Percentiles rank a stretch among this genome's conserved stretches.
These are phyloP conservation scores for Manduca sexta DNA, from an alignment of 1,140 invertebrate genomes.

Conservation along the genomic window DNA sequence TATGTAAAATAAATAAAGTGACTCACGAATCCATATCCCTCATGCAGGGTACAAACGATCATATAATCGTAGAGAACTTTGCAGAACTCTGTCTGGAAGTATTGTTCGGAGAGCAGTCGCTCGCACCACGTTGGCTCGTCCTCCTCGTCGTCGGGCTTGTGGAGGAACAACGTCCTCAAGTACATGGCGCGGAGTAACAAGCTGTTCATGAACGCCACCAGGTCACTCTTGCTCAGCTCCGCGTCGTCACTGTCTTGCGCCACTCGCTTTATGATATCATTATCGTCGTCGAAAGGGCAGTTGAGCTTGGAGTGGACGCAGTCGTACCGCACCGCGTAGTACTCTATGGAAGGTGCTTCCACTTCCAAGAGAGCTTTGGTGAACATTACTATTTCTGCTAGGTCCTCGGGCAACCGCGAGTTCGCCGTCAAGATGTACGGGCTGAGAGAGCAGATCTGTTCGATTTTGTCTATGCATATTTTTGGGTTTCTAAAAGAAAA, in stretches of 20 bases:
- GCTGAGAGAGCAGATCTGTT: conserved; percentile 31
- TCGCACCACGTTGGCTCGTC: conserved; percentile 13
- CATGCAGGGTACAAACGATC: conserved; percentile 23
- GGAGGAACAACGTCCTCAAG: conserved; percentile 22
- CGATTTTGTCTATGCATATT: conserved; percentile 26
- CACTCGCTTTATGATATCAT: conserved; percentile 13
- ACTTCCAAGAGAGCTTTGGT: conserved; percentile 15
- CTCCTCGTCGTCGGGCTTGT: conserved; percentile 11
- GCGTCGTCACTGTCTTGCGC: conserved; percentile 11
- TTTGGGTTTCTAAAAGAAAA: conserved; percentile 28
- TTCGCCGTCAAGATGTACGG: conserved; percentile 15
- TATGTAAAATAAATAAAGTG: conserved; percentile 3
- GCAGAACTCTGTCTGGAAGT: conserved; percentile 21
- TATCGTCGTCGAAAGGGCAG: conserved; percentile 34
- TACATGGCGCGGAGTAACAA: conserved; percentile 27
- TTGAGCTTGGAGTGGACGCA: conserved; percentile 25
- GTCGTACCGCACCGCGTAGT: conserved; percentile 29
- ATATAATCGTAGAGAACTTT: conserved; percentile 28
- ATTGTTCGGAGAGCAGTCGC: conserved; percentile 13
- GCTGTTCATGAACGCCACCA: conserved; percentile 15
- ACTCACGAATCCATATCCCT: conserved; percentile 50
- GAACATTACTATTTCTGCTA: conserved; percentile 8
- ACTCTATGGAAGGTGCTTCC: conserved; percentile 5
- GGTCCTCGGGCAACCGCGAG: background rate
- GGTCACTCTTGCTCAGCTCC: conserved; percentile 10